Conservation (phyloP, 2,797 vertebrate genomes). For the Trichosurus vulpecula region DNA sequence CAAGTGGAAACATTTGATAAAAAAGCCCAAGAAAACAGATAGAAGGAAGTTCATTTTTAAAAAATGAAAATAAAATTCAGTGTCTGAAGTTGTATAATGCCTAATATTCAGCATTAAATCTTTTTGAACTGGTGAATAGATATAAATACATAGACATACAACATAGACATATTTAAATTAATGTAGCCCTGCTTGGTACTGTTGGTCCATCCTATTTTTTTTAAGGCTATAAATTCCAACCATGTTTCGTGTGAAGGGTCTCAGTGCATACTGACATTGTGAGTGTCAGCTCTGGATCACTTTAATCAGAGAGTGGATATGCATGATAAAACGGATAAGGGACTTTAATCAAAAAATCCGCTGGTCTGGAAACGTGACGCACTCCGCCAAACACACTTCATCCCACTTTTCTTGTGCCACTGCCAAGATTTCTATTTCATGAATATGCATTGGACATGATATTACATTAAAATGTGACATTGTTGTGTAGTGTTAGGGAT, state of each 20-base stretch:
- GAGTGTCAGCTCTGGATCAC: constrained; percentile 99
- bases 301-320: constrained; percentile 99
- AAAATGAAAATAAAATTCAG: constrained; percentile 70
- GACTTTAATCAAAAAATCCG: constrained; percentile 99
- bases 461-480: constrained; percentile 94
- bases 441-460: constrained; percentile 96
- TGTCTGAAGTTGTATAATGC: constrained; percentile 58
- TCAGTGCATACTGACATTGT: constrained; percentile 97
- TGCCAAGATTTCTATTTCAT: constrained; percentile 91
- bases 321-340: constrained; percentile 99
- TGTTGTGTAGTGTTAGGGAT: constrained; percentile 87
- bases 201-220: constrained; percentile 70
- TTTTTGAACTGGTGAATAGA: constrained; percentile 39
- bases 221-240: constrained; percentile 92
- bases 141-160: constrained; percentile 1
- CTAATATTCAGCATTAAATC: constrained; percentile 58
- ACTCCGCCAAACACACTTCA: constrained; percentile 97
- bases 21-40: constrained; percentile 67
- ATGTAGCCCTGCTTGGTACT: constrained; percentile 49
- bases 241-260: constrained; percentile 91
- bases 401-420: constrained; percentile 89
- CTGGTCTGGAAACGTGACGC: constrained; percentile 99
- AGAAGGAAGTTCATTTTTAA: constrained; percentile 71
- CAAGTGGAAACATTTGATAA: constrained; percentile 63
- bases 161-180: constrained; percentile 56